Conservation (phyloP, 2,113 vertebrate genomes). For the Chlorodrepanis virens region DNA sequence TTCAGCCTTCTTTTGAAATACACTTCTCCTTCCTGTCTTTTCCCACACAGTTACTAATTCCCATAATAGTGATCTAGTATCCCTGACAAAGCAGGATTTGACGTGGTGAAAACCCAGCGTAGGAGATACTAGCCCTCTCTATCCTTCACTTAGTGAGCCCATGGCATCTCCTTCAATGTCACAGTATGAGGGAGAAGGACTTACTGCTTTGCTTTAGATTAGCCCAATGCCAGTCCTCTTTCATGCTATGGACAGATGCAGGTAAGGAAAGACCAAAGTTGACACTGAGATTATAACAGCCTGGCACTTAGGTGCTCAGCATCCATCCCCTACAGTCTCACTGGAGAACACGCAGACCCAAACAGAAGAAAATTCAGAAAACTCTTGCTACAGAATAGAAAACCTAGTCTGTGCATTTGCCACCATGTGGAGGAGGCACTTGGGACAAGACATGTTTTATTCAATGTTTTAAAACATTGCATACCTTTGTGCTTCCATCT, state of each 20-base stretch:
- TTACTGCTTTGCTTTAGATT: neutral
- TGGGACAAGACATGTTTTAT: neutral
- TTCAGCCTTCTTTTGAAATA: slow-evolving; percentile 1
- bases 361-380: neutral
- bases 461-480: neutral
- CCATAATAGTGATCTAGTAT: neutral
- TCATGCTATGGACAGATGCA: neutral
- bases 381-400: neutral
- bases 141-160: neutral
- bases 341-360: neutral
- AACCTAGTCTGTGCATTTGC: neutral
- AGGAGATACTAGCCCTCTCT: neutral
- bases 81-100: neutral
- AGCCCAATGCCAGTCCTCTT: neutral
- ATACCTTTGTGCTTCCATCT: neutral
- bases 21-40: slow-evolving; percentile 2
- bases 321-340: neutral
- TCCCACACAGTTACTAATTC: neutral
- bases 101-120: neutral
- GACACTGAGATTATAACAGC: neutral
- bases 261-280: neutral
- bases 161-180: neutral
- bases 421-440: neutral
- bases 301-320: neutral
- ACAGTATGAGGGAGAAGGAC: neutral